Conservation (phyloP, 2,888 invertebrate species). For the Trissonchulus latispiculum region DNA sequence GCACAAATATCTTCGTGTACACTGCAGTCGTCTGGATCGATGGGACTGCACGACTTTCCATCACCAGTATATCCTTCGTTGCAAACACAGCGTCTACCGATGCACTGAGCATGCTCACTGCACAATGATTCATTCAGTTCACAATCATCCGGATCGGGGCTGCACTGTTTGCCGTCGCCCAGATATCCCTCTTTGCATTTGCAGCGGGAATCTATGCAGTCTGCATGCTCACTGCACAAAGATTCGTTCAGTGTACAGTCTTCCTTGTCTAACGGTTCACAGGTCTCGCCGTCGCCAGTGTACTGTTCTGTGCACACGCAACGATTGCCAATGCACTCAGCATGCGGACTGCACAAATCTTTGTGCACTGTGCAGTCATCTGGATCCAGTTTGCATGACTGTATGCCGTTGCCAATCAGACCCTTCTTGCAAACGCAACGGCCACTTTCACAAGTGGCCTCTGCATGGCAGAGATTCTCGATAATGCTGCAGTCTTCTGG, state of each 20-base stretch:
- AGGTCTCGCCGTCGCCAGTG: not conserved
- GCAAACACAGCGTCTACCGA: slow-evolving; percentile 10
- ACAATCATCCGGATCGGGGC: slow-evolving; percentile 6
- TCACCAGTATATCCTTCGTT: slow-evolving; percentile 36
- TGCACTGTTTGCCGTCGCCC: slow-evolving; percentile 6
- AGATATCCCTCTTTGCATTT: slow-evolving; percentile 1
- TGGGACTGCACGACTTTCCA: slow-evolving; percentile 22
- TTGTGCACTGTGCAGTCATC: slow-evolving; percentile 4
- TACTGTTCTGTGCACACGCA: not conserved
- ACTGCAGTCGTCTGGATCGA: slow-evolving; percentile 1
- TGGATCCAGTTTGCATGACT: not conserved
- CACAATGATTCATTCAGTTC: not conserved
- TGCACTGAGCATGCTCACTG: slow-evolving; percentile 8
- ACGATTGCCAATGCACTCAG: not conserved
- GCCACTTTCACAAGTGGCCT: slow-evolving; percentile 65
- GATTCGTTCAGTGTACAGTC: not conserved
- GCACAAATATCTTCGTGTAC: not conserved
- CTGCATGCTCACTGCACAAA: slow-evolving; percentile 11
- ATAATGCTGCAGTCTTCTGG: not conserved
- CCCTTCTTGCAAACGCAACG: slow-evolving; percentile 46
- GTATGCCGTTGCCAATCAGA: slow-evolving; percentile 34
- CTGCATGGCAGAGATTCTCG: not conserved
- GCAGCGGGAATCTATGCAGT: slow-evolving; percentile 1
- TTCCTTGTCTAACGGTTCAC: not conserved
- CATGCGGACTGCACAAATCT: not conserved